phyloP scores from a whole-genome alignment of 2,113 vertebrate genomes.

The Embiotoca jacksoni region DNA sequence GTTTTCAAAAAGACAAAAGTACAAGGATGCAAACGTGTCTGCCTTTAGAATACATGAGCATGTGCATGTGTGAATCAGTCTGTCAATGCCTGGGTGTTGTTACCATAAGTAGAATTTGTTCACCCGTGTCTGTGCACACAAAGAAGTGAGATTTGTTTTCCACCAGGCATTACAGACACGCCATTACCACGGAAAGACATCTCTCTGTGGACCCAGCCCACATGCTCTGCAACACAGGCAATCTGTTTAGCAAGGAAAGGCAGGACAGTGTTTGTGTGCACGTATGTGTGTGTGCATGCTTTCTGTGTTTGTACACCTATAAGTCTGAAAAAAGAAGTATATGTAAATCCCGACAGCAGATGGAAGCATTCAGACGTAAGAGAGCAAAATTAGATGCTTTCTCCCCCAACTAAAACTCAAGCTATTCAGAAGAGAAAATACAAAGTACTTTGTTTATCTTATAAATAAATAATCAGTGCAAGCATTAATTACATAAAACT shows the following conservation, averaged over 20 bases:
- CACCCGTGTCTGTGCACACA: conserved; percentile 55
- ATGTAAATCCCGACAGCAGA: conserved; percentile 36
- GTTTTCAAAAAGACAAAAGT: background rate
- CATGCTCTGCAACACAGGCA: conserved; percentile 85
- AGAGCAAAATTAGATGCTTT: conserved; percentile 6
- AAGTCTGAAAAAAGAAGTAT: conserved; percentile 21
- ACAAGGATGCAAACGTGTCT: background rate
- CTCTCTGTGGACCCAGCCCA: conserved; percentile 82
- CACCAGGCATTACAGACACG: conserved; percentile 76
- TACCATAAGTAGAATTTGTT: conserved; percentile 37
- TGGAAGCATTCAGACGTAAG: conserved; percentile 13
- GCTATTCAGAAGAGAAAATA: background rate
- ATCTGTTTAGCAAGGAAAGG: conserved; percentile 78
- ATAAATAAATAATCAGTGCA: too few relatives aligned
- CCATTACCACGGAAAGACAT: conserved; percentile 82
- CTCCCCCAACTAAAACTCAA: background rate
- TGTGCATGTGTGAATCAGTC: background rate
- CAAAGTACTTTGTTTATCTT: background rate
- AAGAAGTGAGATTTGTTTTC: conserved; percentile 57
- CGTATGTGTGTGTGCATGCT: background rate
- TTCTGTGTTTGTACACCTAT: conserved; percentile 39
- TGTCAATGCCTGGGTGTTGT: conserved; percentile 29
- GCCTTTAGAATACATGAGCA: background rate
- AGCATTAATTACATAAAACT: too few relatives aligned
- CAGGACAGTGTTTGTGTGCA: conserved; percentile 23